Evolutionary conservation across 53 echinoderm and acorn worm species (phyloP), one percentile per base, ranked within the genome.

Genomic region (Arbacia lixula): DNA sequence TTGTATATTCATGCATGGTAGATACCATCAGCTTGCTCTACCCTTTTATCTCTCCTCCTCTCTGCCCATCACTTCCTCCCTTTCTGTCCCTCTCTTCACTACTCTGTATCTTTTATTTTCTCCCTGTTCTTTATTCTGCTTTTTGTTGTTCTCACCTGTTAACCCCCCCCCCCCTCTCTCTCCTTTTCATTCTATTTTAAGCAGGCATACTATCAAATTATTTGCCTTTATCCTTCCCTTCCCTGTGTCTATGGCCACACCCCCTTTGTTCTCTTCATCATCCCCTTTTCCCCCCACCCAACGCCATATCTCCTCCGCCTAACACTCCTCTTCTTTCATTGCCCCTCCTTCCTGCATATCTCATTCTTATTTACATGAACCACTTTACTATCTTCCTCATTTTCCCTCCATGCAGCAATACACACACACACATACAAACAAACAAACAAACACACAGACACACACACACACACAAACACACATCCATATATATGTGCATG

Each of bases 1-100:
- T 31, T 54, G 53, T 29, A 75, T 75, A 75, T 75, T 75, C 75
- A 75, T 75, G 75, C 75, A 33, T 75, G 20, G 54, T 34, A 53
- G 75, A 39, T 41, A 42, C 71, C n/a, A 46, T 46, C 49, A 46
- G 8, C 49, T 46, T 14, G 16, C 19, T 21, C 58, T 21, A 5
- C 58, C 5, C 21, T 5, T 57, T 29, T 14, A 27, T 71, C 49
- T 26, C 72, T 42, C 39, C 16, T 26, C 71, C 46, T 40, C 8
- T 26, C 25, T n/a, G 1, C 16, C 27, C 67, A 67, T 5, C 30
- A 1, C 63, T 21, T 20, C 22, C 64, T 64, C 64, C 30, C 33
- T 29, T 19, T 26, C 64, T 11, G 8, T 30, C 16, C 58, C 58
- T 19, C 58, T n/a, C n/a, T n/a, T 10, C 49, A 46, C 49, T 10